Conservation (phyloP, 2,797 vertebrate species). For the Dendrocincla tyrannina region DNA sequence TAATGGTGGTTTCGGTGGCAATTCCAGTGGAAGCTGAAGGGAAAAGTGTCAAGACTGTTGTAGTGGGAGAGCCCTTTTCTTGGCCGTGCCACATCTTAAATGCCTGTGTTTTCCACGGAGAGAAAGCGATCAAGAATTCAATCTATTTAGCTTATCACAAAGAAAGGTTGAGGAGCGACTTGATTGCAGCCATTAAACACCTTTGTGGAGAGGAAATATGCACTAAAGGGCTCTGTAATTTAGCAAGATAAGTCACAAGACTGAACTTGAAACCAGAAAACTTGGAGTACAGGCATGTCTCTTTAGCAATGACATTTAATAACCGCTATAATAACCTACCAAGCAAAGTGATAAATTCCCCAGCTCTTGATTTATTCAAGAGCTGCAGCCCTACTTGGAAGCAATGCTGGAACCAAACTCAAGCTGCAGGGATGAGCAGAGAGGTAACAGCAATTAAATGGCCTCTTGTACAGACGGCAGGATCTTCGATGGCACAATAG, state of each 20-base stretch:
- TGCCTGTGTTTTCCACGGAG: not conserved
- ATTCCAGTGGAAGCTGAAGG: not conserved
- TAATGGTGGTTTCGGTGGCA: slow-evolving; percentile 74
- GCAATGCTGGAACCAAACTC: not conserved
- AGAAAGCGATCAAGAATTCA: not conserved
- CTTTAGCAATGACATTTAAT: not conserved
- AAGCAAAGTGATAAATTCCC: not conserved
- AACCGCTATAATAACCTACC: not conserved
- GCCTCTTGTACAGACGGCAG: not conserved
- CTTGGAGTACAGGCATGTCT: not conserved
- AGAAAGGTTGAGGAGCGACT: not conserved
- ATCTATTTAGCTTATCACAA: not conserved
- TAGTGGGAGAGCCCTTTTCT: not conserved
- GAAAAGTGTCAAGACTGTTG: not conserved
- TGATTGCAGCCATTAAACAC: not conserved
- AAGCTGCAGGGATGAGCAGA: not conserved
- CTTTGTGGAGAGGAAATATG: not conserved
- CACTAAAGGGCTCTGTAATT: not conserved
- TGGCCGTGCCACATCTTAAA: not conserved
- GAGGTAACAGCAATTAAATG: not conserved
- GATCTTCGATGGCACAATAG: not conserved
- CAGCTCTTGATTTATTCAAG: not conserved
- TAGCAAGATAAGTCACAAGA: not conserved
- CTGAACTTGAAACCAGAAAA: slow-evolving; percentile 15
- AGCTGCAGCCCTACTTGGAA: not conserved